Conservation (phyloP, 2,797 vertebrate genomes). For the Poliocrania exsul region DNA sequence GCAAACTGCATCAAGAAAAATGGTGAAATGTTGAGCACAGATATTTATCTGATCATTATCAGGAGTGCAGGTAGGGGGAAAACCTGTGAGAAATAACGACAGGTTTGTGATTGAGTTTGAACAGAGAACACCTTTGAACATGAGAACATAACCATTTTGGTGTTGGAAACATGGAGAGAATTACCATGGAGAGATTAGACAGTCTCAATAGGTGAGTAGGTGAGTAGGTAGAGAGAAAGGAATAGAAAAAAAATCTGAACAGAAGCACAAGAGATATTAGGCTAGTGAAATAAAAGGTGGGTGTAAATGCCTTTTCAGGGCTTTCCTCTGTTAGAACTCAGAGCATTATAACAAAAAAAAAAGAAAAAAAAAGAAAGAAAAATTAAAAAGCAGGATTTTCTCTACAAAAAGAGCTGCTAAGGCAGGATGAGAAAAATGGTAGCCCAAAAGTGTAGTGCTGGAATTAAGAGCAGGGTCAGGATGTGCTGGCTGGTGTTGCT, state of each 20-base stretch:
- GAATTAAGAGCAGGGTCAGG: neutral
- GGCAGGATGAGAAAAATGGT: neutral
- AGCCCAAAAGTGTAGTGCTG: neutral
- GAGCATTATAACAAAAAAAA: neutral
- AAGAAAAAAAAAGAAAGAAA: neutral
- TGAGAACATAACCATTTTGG: neutral
- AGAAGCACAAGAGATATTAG: slow-evolving; percentile 8
- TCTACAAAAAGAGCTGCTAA: neutral
- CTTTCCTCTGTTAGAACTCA: neutral
- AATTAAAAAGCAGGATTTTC: neutral
- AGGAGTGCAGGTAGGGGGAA: neutral
- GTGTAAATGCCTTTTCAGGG: neutral
- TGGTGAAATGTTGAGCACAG: neutral
- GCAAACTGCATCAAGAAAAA: neutral
- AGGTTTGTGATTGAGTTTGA: slow-evolving; percentile 6
- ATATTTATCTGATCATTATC: slow-evolving; percentile 25
- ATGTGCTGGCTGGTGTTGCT: neutral
- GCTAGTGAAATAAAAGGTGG: neutral
- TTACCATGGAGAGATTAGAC: neutral
- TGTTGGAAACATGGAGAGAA: slow-evolving; percentile 11
- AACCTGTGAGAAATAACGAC: neutral
- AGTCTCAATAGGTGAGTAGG: neutral
- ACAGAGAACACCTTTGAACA: neutral
- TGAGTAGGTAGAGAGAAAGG: neutral
- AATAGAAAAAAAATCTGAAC: neutral